These are phyloP conservation scores for Cenopis cana DNA, from an alignment of 2,888 invertebrate species.

Conservation along the genomic window DNA sequence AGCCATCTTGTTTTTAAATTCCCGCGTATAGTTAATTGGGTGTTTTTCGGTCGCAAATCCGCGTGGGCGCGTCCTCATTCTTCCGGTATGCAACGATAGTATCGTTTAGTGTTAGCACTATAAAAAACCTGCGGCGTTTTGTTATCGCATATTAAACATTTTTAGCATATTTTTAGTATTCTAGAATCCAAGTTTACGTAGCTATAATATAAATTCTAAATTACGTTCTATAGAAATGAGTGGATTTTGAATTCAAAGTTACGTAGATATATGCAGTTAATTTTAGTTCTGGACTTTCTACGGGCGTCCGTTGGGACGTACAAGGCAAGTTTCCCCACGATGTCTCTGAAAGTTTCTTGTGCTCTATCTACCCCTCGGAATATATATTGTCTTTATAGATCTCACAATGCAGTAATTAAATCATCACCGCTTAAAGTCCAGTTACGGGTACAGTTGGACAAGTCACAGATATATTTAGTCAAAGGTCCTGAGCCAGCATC, in stretches of 20 bases:
- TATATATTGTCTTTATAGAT: too few relatives aligned
- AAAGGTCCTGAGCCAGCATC: conserved; percentile 21
- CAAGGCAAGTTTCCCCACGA: too few relatives aligned
- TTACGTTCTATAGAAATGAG: too few relatives aligned
- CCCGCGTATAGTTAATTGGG: conserved; percentile 37
- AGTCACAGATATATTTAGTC: conserved; percentile 23
- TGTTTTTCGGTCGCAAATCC: conserved; percentile 26
- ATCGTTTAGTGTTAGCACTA: conserved; percentile 23
- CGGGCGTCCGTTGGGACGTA: too few relatives aligned
- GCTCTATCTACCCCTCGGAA: too few relatives aligned
- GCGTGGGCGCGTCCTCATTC: conserved; percentile 40
- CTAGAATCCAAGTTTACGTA: not conserved
- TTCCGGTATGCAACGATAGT: conserved; percentile 36
- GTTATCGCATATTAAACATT: conserved; percentile 32
- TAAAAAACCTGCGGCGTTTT: conserved; percentile 38
- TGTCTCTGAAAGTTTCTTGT: too few relatives aligned
- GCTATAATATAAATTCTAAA: conserved; percentile 2
- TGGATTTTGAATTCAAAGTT: too few relatives aligned
- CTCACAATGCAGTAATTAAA: too few relatives aligned
- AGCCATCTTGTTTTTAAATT: conserved; percentile 26
- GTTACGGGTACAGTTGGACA: conserved; percentile 7
- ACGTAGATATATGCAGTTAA: too few relatives aligned
- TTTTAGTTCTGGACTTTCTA: too few relatives aligned
- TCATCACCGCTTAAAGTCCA: not conserved
- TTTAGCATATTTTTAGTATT: conserved; percentile 15